Evolutionary conservation across 2,888 invertebrate species (phyloP).

Genomic region (Drosophila subsilvestris): DNA sequence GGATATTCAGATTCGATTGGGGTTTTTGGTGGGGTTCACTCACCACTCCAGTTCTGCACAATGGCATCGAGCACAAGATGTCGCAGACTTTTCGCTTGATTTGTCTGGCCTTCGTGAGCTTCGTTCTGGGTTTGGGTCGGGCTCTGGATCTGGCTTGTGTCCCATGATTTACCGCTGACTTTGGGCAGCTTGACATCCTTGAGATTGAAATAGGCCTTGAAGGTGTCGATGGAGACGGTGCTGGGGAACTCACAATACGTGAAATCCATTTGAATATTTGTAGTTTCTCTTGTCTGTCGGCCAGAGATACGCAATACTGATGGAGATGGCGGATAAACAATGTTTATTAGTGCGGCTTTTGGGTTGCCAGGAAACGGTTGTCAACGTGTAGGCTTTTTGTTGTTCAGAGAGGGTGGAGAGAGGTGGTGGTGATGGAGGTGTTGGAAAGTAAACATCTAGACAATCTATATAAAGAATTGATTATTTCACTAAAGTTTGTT

Average conservation of each 20-base stretch:
- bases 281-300: constrained; percentile 11
- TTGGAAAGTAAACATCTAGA: neutral
- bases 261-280: constrained; percentile 74
- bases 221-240: constrained; percentile 82
- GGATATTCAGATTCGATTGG: neutral
- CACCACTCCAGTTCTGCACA: constrained; percentile 82
- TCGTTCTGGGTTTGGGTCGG: constrained; percentile 29
- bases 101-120: constrained; percentile 63
- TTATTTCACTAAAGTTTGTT: neutral
- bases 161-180: constrained; percentile 64
- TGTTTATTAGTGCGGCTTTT: constrained; percentile 36
- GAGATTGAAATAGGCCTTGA: constrained; percentile 81
- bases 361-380: constrained; percentile 40
- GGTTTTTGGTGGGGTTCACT: constrained; percentile 16
- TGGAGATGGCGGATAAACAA: constrained; percentile 22
- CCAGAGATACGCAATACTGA: neutral
- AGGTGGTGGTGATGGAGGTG: neutral
- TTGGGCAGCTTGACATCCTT: constrained; percentile 67
- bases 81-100: constrained; percentile 80
- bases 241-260: constrained; percentile 80
- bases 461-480: neutral
- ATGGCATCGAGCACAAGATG: constrained; percentile 82
- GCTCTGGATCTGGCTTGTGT: constrained; percentile 31
- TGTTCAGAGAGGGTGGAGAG: neutral
- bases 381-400: constrained; percentile 22